These are phyloP conservation scores for Otis tarda DNA, from an alignment of 2,113 vertebrate genomes.

Conservation along the genomic window DNA sequence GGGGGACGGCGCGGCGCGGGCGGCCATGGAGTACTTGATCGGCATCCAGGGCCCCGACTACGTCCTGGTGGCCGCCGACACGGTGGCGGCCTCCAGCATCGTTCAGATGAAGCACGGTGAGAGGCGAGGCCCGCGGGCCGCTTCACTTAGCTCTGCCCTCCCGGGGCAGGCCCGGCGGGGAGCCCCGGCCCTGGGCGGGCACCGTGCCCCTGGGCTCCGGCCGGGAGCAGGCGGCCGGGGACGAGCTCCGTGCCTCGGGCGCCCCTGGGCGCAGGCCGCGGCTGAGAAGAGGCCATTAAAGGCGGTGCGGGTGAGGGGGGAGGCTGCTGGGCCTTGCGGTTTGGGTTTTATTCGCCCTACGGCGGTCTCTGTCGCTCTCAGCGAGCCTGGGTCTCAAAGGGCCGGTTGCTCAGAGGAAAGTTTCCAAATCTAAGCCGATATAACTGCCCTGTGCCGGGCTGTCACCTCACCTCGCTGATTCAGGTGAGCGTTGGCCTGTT, in stretches of 20 bases:
- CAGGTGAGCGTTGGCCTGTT: rapidly evolving
- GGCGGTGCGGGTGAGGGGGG: too few species aligned
- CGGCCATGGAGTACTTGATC: slow-evolving; percentile 91
- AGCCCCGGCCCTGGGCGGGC: background rate
- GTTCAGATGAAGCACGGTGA: slow-evolving; percentile 97
- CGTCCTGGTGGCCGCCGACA: slow-evolving; percentile 91
- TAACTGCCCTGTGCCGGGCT: background rate
- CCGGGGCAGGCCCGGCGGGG: background rate
- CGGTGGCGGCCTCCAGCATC: slow-evolving; percentile 90
- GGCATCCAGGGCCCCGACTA: slow-evolving; percentile 93
- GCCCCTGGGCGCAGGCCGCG: too few species aligned
- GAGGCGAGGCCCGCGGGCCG: background rate
- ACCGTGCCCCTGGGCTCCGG: background rate
- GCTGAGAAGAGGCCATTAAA: background rate
- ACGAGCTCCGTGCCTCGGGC: background rate
- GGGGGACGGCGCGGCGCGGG: background rate
- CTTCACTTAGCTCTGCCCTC: too few species aligned
- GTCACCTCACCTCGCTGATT: background rate
- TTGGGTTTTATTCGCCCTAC: rapidly evolving
- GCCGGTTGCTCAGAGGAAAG: background rate
- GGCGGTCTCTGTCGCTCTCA: background rate
- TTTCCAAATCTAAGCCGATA: rapidly evolving
- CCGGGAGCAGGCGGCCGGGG: rapidly evolving
- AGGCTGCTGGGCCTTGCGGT: rapidly evolving
- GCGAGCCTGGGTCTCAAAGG: too few species aligned